phyloP scores from a whole-genome alignment of 2,113 vertebrate genomes.

The Stercorarius parasiticus region DNA sequence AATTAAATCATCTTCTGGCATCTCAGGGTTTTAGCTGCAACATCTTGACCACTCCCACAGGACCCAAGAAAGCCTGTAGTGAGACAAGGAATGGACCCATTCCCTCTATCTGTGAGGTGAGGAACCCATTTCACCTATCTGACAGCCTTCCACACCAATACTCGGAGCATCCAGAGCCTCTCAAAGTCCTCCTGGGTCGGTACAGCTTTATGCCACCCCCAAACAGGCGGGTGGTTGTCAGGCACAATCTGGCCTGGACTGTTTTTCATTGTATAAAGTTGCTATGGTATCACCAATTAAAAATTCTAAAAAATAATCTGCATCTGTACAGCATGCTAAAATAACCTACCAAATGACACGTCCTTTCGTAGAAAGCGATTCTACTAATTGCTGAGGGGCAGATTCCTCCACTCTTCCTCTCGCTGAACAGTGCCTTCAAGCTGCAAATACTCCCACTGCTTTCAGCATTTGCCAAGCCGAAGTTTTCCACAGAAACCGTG shows the following conservation, averaged over 20 bases:
- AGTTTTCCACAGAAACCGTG: slow-evolving; percentile 65
- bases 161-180: neutral
- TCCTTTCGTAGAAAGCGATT: slow-evolving; percentile 69
- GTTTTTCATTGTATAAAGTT: slow-evolving; percentile 71
- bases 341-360: slow-evolving; percentile 69
- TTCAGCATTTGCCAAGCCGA: slow-evolving; percentile 59
- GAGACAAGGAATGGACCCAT: neutral
- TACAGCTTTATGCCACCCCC: slow-evolving; percentile 65
- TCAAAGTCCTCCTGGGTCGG: neutral
- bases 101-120: neutral
- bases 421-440: slow-evolving; percentile 60
- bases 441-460: slow-evolving; percentile 66
- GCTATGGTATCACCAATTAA: slow-evolving; percentile 71
- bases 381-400: slow-evolving; percentile 70
- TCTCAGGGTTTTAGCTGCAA: neutral
- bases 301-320: slow-evolving; percentile 72
- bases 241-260: slow-evolving; percentile 66
- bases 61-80: neutral
- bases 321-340: slow-evolving; percentile 72
- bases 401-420: slow-evolving; percentile 65
- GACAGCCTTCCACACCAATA: neutral
- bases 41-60: neutral
- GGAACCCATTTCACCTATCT: neutral
- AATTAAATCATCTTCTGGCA: neutral
- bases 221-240: slow-evolving; percentile 63